phyloP scores from a whole-genome alignment of 2,113 vertebrate genomes.

The Dromaius novaehollandiae region DNA sequence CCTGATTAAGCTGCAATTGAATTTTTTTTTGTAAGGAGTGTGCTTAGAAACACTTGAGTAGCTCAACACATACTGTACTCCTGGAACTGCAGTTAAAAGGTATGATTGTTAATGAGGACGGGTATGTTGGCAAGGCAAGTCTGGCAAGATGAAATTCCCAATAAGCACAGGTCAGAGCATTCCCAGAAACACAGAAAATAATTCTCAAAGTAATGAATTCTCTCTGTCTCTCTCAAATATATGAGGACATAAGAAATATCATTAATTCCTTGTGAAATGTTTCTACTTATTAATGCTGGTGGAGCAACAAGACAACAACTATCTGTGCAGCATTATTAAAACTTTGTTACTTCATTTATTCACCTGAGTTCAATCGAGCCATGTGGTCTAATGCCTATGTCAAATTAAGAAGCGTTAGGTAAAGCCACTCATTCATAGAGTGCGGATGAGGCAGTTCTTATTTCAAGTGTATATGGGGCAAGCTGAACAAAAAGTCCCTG shows the following conservation, averaged over 20 bases:
- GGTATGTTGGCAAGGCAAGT: not conserved
- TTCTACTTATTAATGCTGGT: not conserved
- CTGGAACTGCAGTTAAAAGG: not conserved
- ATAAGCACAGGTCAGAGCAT: not conserved
- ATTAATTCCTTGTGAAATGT: not conserved
- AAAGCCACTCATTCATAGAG: not conserved
- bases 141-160: not conserved
- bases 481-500: not conserved
- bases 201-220: not conserved
- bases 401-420: not conserved
- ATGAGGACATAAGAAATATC: not conserved
- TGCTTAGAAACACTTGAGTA: not conserved
- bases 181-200: not conserved
- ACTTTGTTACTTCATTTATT: constrained; percentile 19
- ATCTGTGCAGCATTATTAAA: not conserved
- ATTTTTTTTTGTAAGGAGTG: not conserved
- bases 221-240: not conserved
- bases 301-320: not conserved
- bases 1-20: not conserved
- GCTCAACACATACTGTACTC: not conserved
- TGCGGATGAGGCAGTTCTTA: not conserved
- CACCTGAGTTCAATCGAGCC: not conserved
- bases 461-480: not conserved
- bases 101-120: not conserved
- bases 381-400: not conserved